Conservation (phyloP, 2,888 invertebrate genomes). For the Bugulina stolonifera region DNA sequence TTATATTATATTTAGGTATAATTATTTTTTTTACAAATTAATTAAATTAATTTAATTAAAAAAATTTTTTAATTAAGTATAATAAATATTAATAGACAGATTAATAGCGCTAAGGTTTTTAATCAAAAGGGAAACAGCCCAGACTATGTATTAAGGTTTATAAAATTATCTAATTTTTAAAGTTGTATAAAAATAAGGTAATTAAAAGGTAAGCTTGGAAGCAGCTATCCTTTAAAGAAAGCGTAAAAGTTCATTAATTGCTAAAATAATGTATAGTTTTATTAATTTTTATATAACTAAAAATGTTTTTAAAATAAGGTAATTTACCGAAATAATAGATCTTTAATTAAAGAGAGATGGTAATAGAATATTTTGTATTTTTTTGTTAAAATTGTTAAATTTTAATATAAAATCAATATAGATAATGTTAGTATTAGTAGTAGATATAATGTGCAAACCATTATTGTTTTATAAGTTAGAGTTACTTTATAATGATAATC, state of each 20-base stretch:
- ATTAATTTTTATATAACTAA: neutral
- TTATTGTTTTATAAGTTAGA: neutral
- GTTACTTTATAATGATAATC: neutral
- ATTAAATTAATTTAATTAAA: neutral
- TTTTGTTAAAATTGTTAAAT: conserved; percentile 27
- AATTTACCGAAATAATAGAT: neutral
- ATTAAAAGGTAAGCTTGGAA: conserved; percentile 31
- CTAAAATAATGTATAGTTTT: conserved; percentile 27
- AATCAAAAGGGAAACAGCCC: conserved; percentile 30
- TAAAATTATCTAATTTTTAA: conserved; percentile 25
- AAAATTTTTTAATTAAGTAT: no score
- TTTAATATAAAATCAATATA: conserved; percentile 27
- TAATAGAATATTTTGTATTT: conserved; percentile 23
- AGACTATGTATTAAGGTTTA: conserved; percentile 29
- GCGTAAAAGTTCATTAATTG: conserved; percentile 31
- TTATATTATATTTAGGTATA: conserved; percentile 27
- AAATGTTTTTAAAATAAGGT: neutral
- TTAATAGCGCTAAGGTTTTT: conserved; percentile 26
- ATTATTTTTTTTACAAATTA: no score
- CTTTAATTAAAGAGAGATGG: no score
- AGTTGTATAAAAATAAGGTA: conserved; percentile 24
- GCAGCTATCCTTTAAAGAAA: conserved; percentile 32
- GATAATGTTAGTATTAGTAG: conserved; percentile 25
- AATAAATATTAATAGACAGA: no score
- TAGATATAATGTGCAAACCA: neutral